Evolutionary conservation across 2,888 invertebrate species (phyloP), one percentile per base, ranked within the genome.

Genomic region (Cephus pygmeus): DNA sequence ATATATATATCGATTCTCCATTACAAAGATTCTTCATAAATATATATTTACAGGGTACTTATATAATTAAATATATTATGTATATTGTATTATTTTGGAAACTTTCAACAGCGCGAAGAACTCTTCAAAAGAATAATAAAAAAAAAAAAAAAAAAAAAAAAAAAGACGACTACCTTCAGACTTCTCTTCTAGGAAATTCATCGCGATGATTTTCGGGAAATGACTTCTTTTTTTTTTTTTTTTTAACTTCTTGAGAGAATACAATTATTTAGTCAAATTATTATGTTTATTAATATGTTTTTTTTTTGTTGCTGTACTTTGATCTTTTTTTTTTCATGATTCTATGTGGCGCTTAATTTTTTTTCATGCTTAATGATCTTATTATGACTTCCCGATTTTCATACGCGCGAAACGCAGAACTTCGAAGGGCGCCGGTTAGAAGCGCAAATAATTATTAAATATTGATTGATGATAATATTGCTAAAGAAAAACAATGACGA

Each of bases 401-500:
- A 56, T 23, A 9, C 40, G 6, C 40, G 40, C 15, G 40, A 56
- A 9, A 56, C 40, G 40, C 40, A 23, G 40, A 56, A 56, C 23
- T 23, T 23, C 6, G 40, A 56, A 23, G 23, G 40, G 23, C 40
- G 23, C 40, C 40, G 40, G 0, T 56, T 23, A 6, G 23, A 56
- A 23, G 40, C 40, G 40, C 40, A 56, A 56, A 56, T 56, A 56
- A 56, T 56, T 0, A 56, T 56, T 23, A 23, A 23, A 23, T 56
- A 2, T 9, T 23, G 40, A 56, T 56, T 23, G 23, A 56, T 56
- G 40, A 56, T 56, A 56, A 56, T 23, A 56, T 23, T 6, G 40
- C 40, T 56, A 56, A 56, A 36, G 12, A 36, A 56, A 56, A 81
- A 79, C 34, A 56, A 84, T 78, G 81, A 86, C 85, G 84, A 85